Base-by-base conservation (phyloP, 2,113 vertebrate species). In the Erythrocercus mccallii region DNA sequence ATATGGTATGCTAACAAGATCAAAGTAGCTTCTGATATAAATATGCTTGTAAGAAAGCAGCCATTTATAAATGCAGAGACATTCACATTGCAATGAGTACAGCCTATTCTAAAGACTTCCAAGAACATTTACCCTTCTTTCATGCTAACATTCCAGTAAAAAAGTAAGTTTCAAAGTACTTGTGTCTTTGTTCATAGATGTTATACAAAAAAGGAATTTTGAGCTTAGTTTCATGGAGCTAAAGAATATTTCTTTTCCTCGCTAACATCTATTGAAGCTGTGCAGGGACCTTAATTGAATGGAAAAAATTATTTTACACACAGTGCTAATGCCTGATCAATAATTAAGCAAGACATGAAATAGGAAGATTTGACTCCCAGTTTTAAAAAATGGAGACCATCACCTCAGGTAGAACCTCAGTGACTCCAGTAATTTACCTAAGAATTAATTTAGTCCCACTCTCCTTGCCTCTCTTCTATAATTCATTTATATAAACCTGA, bases 401-500 rank as follows among this genome's bases (percentile, higher is more conserved):
- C 24, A 48, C 38, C 51, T 68, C 64, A 53, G 57, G 48, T 74
- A 50, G 45, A 77, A 82, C n/a, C 47, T 61, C n/a, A 53, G 28
- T 35, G 44, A 81, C 48, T 90, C 53, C 77, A n/a, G 11, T 65
- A 73, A 71, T 81, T 71, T 81, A 31, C 42, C 22, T 40, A 84
- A 50, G 3, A 37, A 80, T 50, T 5, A 78, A 71, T 94, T 20
- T 57, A 80, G 61, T 79, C 69, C 61, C 72, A 92, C 60, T 48
- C 44, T 86, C 44, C 38, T 56, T 51, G 19, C 16, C 82, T 73
- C n/a, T 57, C 40, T 56, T 73, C 84, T 57, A 81, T 24, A 78
- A 96, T 81, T 90, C 74, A 65, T 65, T 95, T 90, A 90, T 83
- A 92, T 77, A 94, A 94, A 86, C 25, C 77, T 44, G 53, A 23